These are phyloP conservation scores for Eclectus roratus DNA, from an alignment of 2,113 vertebrate species.

Conservation along the genomic window DNA sequence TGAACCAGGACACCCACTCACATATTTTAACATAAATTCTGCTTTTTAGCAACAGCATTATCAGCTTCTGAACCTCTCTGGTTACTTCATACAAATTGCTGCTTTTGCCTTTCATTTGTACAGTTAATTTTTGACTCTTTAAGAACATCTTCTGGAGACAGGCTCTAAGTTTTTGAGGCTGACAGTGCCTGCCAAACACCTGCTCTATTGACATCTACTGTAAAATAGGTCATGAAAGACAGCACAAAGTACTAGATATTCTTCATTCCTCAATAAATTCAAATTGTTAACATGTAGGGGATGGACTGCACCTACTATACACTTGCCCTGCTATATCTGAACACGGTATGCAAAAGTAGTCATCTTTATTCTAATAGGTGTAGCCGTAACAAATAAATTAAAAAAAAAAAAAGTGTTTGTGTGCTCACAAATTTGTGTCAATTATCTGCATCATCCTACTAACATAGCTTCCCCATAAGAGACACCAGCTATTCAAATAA, in stretches of 20 bases:
- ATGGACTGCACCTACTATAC: not conserved
- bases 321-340: not conserved
- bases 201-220: not conserved
- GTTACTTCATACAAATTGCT: not conserved
- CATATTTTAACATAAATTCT: not conserved
- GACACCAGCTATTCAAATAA: not conserved
- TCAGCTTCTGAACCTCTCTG: not conserved
- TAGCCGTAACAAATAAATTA: not conserved
- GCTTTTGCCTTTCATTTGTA: not conserved
- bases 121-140: not conserved
- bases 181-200: not conserved
- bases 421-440: not conserved
- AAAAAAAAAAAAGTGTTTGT: not conserved
- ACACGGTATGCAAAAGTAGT: not conserved
- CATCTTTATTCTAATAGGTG: accelerated
- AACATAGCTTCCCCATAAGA: accelerated
- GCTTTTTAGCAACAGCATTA: not conserved
- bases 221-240: not conserved
- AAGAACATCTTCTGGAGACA: not conserved
- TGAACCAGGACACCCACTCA: not conserved
- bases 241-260: not conserved
- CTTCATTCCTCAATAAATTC: not conserved
- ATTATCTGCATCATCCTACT: not conserved
- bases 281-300: not conserved
- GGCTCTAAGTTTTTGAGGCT: not conserved